These are phyloP conservation scores for Sogatella furcifera DNA, from an alignment of 1,140 invertebrate genomes.

Conservation along the genomic window DNA sequence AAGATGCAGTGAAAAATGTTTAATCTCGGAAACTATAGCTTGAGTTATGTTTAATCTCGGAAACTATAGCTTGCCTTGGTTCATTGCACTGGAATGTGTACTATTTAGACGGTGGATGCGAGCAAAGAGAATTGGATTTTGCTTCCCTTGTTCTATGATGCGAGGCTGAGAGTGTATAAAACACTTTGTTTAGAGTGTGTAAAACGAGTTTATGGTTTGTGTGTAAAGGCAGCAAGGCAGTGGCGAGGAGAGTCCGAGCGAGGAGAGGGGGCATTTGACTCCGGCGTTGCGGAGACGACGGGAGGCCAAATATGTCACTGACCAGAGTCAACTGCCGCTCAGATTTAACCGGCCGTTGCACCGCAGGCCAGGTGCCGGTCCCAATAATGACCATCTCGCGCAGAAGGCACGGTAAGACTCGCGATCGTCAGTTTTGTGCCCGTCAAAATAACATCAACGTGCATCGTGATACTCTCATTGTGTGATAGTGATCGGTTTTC, in stretches of 20 bases:
- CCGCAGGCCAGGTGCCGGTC: slow-evolving; percentile 12
- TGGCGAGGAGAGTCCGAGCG: neutral
- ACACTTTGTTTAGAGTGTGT: neutral
- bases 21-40: no score
- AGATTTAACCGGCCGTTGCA: slow-evolving; percentile 55
- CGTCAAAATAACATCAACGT: no score
- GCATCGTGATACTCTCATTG: no score
- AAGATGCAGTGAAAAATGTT: no score
- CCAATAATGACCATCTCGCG: neutral
- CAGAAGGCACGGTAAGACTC: neutral
- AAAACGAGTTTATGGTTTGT: slow-evolving; percentile 2
- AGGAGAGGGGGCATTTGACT: slow-evolving; percentile 29
- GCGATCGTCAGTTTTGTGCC: neutral
- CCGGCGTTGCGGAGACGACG: slow-evolving; percentile 53
- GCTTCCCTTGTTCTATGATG: no score
- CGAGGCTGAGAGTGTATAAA: neutral
- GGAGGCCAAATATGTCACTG: slow-evolving; percentile 61
- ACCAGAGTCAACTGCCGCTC: slow-evolving; percentile 58
- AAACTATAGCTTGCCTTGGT: no score
- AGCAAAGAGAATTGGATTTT: no score
- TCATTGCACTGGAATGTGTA: no score
- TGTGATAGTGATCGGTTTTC: no score
- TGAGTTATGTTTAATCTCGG: no score
- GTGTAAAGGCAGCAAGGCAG: neutral
- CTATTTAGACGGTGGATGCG: no score